Evolutionary conservation across 2,797 vertebrate genomes (phyloP).

Genomic region (Mormyrops attenuatus): DNA sequence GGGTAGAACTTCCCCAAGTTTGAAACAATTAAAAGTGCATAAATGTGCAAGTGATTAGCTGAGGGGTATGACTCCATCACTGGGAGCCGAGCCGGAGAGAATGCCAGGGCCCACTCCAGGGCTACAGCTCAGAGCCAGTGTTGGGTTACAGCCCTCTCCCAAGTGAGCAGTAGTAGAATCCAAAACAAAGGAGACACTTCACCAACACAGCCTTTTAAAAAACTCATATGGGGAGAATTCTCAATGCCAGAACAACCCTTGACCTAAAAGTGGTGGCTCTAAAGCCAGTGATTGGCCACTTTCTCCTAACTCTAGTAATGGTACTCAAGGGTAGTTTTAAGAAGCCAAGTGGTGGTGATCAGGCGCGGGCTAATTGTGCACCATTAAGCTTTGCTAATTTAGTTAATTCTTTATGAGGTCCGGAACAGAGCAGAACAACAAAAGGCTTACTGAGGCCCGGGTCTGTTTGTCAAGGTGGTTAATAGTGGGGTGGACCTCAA

Average conservation of each 20-base stretch:
- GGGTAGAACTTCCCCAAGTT: background rate
- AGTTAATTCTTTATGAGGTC: background rate
- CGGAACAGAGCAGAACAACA: background rate
- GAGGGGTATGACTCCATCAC: slow-evolving; percentile 21
- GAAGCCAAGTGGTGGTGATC: slow-evolving; percentile 11
- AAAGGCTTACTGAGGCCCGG: background rate
- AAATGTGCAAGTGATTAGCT: slow-evolving; percentile 22
- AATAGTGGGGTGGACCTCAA: background rate
- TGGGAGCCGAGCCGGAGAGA: slow-evolving; percentile 12
- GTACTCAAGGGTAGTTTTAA: slow-evolving; percentile 19
- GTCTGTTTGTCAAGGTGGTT: background rate
- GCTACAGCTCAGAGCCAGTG: slow-evolving; percentile 17
- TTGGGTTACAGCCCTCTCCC: slow-evolving; percentile 33
- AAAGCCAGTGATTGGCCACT: slow-evolving; percentile 24
- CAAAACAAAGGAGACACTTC: slow-evolving; percentile 30
- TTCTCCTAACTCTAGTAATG: slow-evolving; percentile 27
- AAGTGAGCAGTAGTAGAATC: slow-evolving; percentile 32
- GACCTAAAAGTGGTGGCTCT: slow-evolving; percentile 21
- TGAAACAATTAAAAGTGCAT: background rate
- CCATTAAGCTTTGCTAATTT: slow-evolving; percentile 20
- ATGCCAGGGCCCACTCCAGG: background rate
- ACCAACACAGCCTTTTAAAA: slow-evolving; percentile 23
- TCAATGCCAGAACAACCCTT: slow-evolving; percentile 22
- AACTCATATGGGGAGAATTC: slow-evolving; percentile 10
- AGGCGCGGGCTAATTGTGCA: slow-evolving; percentile 2